Conservation (phyloP, 2,113 vertebrate genomes). For the Oceanites oceanicus region DNA sequence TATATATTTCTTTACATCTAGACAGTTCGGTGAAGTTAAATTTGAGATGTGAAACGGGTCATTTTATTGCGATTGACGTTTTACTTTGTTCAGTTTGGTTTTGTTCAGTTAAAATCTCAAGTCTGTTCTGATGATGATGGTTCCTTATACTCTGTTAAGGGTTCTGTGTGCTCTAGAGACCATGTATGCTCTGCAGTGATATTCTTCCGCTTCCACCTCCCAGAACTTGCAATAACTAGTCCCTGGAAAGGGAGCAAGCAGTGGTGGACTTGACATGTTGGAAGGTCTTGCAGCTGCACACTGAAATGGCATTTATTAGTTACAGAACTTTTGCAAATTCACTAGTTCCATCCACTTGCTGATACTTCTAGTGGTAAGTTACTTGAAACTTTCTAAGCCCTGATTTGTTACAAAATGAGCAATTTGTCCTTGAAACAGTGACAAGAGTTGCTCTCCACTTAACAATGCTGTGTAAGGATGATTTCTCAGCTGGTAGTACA, state of each 20-base stretch:
- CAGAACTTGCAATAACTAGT: neutral
- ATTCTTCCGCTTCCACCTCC: neutral
- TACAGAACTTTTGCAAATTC: neutral
- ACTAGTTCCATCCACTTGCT: neutral
- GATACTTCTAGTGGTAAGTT: neutral
- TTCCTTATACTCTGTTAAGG: neutral
- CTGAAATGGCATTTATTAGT: neutral
- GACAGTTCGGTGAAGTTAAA: neutral
- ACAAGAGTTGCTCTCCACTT: neutral
- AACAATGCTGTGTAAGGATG: neutral
- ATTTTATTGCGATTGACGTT: neutral
- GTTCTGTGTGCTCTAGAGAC: neutral
- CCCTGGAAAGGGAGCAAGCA: neutral
- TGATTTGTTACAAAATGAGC: neutral
- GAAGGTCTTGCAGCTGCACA: neutral
- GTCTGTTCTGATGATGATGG: neutral
- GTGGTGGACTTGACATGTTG: neutral
- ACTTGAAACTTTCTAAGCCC: neutral
- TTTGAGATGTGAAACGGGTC: neutral
- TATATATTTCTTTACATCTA: neutral
- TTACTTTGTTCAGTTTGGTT: neutral
- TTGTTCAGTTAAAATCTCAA: neutral
- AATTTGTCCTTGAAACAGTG: neutral
- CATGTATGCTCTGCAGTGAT: fast-evolving
- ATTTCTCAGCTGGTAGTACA: neutral